Conservation (phyloP, 1,140 invertebrate genomes). For the Drosophila gunungcola region DNA sequence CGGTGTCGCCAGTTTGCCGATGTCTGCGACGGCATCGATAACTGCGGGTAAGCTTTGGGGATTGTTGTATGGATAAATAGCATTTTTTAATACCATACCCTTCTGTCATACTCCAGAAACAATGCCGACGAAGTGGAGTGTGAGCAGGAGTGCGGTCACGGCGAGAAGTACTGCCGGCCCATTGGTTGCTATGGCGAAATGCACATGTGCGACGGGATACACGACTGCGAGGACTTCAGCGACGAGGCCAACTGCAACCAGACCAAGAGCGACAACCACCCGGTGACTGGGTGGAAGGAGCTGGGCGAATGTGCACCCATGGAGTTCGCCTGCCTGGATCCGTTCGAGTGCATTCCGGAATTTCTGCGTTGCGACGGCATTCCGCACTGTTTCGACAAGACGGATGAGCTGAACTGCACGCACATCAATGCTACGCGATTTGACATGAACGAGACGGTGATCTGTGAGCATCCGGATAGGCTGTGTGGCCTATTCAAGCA, state of each 20-base stretch:
- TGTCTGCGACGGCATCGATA: conserved; percentile 90
- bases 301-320: conserved; percentile 85
- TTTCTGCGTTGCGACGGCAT: conserved; percentile 86
- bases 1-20: conserved; percentile 90
- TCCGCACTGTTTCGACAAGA: conserved; percentile 87
- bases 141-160: conserved; percentile 70
- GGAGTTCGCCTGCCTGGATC: conserved; percentile 86
- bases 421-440: conserved; percentile 86
- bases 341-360: conserved; percentile 87
- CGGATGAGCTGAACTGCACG: conserved; percentile 87
- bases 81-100: background rate
- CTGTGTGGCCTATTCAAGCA: conserved; percentile 88
- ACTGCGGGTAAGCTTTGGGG: conserved; percentile 87
- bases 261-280: conserved; percentile 79
- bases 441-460: conserved; percentile 62
- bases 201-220: conserved; percentile 89
- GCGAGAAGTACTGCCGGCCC: conserved; percentile 88
- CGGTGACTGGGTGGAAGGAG: conserved; percentile 61
- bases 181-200: conserved; percentile 90
- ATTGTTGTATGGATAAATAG: background rate
- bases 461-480: conserved; percentile 88
- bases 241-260: conserved; percentile 87
- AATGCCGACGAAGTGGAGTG: conserved; percentile 87
- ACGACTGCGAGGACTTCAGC: conserved; percentile 91
- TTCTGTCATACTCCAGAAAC: too few relatives aligned